These are phyloP conservation scores for Fragum whitleyi DNA, from an alignment of 2,888 invertebrate species.

Conservation along the genomic window DNA sequence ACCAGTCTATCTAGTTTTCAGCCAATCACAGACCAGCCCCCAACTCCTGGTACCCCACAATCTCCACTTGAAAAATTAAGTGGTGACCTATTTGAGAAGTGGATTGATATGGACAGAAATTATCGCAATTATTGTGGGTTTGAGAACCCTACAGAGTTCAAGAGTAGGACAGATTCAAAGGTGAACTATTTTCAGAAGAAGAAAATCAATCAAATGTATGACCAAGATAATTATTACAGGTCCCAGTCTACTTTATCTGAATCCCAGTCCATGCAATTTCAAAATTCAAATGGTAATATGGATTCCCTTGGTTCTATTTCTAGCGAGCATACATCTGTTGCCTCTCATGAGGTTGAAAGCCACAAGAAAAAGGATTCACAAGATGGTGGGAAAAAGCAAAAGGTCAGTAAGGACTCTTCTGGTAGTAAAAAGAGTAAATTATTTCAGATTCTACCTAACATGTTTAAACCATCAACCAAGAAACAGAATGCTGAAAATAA, in stretches of 20 bases:
- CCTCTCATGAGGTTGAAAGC: slow-evolving; percentile 37
- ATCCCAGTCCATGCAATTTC: slow-evolving; percentile 2
- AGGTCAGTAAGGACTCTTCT: slow-evolving; percentile 44
- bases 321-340: background rate
- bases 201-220: slow-evolving; percentile 67
- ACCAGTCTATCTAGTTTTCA: slow-evolving; percentile 62
- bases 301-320: background rate
- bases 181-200: slow-evolving; percentile 73
- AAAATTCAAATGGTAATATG: background rate
- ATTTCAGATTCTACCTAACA: slow-evolving; percentile 65
- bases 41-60: slow-evolving; percentile 29
- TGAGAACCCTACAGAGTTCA: slow-evolving; percentile 59
- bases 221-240: slow-evolving; percentile 69
- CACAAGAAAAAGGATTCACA: background rate
- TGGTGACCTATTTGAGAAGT: slow-evolving; percentile 70
- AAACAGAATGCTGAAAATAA: slow-evolving; percentile 49
- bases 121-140: slow-evolving; percentile 73
- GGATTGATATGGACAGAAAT: slow-evolving; percentile 73
- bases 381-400: slow-evolving; percentile 28
- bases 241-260: slow-evolving; percentile 45
- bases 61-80: slow-evolving; percentile 60
- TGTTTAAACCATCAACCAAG: slow-evolving; percentile 63
- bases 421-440: slow-evolving; percentile 51
- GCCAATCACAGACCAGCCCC: slow-evolving; percentile 42
- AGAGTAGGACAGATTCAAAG: slow-evolving; percentile 66